phyloP scores from a whole-genome alignment of 2,113 vertebrate species.

The Lepidothrix coronata region DNA sequence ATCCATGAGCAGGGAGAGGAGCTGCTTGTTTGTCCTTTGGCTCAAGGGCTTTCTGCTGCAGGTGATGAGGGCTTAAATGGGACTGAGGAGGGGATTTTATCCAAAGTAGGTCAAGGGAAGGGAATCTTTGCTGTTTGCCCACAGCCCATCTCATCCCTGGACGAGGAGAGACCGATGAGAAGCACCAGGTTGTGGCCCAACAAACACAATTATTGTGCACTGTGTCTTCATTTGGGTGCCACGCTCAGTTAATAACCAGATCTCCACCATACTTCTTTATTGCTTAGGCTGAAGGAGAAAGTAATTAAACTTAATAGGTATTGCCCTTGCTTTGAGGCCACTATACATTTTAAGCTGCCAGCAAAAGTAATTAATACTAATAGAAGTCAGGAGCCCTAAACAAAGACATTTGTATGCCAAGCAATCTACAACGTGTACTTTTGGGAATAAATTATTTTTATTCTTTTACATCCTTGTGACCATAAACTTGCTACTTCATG shows the following conservation, averaged over 20 bases:
- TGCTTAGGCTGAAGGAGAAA: conserved; percentile 61
- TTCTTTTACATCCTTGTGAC: background rate
- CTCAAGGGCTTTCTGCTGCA: background rate
- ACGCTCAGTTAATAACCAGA: conserved; percentile 62
- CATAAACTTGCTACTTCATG: background rate
- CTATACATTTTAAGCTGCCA: conserved; percentile 16
- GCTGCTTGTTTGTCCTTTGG: background rate
- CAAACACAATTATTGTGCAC: conserved; percentile 28
- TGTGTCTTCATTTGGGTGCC: conserved; percentile 65
- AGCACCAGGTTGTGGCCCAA: conserved; percentile 3
- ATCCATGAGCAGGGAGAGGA: background rate
- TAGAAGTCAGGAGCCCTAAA: conserved; percentile 42
- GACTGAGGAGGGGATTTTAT: background rate
- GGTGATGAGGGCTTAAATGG: background rate
- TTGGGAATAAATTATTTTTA: background rate
- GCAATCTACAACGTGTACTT: background rate
- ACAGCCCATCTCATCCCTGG: background rate
- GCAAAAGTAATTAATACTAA: conserved; percentile 57
- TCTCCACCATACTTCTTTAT: conserved; percentile 50
- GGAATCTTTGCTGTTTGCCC: background rate
- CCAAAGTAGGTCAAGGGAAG: conserved; percentile 27
- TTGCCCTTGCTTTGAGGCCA: conserved; percentile 61
- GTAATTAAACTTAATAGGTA: conserved; percentile 66
- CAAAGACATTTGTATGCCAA: conserved; percentile 30
- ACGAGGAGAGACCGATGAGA: background rate